These are phyloP conservation scores for Druon quercuslanigerum DNA, from an alignment of 1,140 invertebrate genomes.

Conservation along the genomic window DNA sequence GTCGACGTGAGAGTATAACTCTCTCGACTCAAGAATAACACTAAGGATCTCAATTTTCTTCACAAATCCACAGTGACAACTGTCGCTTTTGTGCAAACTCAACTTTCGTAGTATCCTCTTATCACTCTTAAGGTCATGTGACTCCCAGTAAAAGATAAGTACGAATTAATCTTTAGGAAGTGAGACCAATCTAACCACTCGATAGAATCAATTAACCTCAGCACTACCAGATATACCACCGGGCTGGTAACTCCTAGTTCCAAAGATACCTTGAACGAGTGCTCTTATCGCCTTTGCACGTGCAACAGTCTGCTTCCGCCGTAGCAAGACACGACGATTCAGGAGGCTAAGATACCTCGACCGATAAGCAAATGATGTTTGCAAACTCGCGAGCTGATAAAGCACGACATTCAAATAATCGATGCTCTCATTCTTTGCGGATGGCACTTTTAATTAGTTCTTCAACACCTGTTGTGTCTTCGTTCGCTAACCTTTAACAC, in stretches of 20 bases:
- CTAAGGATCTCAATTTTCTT: neutral
- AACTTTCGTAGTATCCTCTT: conserved; percentile 24
- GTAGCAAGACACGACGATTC: conserved; percentile 20
- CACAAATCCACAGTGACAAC: neutral
- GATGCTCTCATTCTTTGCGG: conserved; percentile 27
- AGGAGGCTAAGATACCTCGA: too few species aligned
- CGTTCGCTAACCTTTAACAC: neutral
- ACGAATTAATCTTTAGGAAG: neutral
- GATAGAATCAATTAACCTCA: neutral
- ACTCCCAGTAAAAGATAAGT: conserved; percentile 7
- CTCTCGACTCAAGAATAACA: conserved; percentile 15
- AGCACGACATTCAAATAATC: conserved; percentile 57
- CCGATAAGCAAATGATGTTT: conserved; percentile 40
- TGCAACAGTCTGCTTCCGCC: conserved; percentile 27
- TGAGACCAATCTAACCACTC: conserved; percentile 3
- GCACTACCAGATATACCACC: too few species aligned
- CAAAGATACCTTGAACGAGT: too few species aligned
- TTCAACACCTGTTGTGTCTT: conserved; percentile 20
- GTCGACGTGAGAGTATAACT: conserved; percentile 12
- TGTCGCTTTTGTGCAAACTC: conserved; percentile 16
- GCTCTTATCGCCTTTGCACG: conserved; percentile 3
- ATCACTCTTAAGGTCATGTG: conserved; percentile 21
- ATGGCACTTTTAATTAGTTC: conserved; percentile 26
- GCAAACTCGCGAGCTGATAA: conserved; percentile 52
- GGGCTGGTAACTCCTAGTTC: too few species aligned